A percentile compares a stretch with the other conserved stretches of the same genome.
Conservation (phyloP, 2,113 vertebrate genomes). For the Anolis carolinensis region DNA sequence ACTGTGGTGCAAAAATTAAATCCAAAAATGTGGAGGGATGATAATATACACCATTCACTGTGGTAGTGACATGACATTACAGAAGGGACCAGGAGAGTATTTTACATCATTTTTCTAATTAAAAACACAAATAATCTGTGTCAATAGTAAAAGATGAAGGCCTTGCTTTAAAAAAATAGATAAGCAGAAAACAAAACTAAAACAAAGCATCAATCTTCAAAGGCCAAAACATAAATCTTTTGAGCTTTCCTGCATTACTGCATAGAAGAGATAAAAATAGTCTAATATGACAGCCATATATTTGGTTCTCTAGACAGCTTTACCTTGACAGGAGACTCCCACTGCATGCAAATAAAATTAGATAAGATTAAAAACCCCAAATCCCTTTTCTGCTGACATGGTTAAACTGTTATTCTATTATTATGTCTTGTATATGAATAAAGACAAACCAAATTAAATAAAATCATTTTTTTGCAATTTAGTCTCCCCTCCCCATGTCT, state of each 20-base stretch:
- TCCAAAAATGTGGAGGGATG: background rate
- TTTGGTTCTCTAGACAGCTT: slow-evolving; percentile 31
- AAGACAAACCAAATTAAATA: background rate
- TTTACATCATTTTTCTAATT: slow-evolving; percentile 51
- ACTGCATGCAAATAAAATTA: slow-evolving; percentile 14
- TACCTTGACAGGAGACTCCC: slow-evolving; percentile 39
- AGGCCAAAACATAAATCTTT: slow-evolving; percentile 55
- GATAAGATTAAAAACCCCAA: slow-evolving; percentile 29
- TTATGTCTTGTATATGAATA: slow-evolving; percentile 20
- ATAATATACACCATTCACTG: slow-evolving; percentile 38
- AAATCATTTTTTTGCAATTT: slow-evolving; percentile 20
- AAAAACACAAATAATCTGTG: slow-evolving; percentile 38
- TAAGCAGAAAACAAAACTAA: background rate
- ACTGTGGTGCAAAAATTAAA: too few relatives aligned
- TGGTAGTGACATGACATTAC: slow-evolving; percentile 44
- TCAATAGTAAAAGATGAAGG: slow-evolving; percentile 26
- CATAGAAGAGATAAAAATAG: slow-evolving; percentile 46
- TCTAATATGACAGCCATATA: slow-evolving; percentile 28
- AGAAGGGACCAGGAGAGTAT: slow-evolving; percentile 38
- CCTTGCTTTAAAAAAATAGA: slow-evolving; percentile 12
- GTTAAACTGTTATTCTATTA: background rate
- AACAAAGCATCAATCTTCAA: slow-evolving; percentile 60
- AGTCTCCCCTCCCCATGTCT: background rate
- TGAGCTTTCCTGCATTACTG: slow-evolving; percentile 41
- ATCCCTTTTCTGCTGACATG: background rate